phyloP scores from a whole-genome alignment of 2,797 vertebrate genomes.

The Pagetopsis macropterus region DNA sequence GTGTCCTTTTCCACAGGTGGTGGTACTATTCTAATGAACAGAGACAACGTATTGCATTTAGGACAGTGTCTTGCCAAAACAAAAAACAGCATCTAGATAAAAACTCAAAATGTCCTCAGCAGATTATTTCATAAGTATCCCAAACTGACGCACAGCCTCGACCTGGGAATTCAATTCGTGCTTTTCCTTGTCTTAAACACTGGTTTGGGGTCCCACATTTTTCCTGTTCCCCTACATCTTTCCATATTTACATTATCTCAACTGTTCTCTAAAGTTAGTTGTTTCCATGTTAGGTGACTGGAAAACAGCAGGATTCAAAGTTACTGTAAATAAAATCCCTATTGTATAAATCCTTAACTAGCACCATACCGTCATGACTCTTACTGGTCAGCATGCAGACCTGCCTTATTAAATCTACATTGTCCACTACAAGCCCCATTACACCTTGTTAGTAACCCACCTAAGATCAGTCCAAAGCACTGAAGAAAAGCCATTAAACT shows the following conservation, averaged over 20 bases:
- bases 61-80: constrained; percentile 4
- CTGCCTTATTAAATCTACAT: constrained; percentile 19
- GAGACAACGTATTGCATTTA: constrained; percentile 18
- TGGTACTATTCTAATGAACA: constrained; percentile 27
- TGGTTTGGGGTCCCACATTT: constrained; percentile 29
- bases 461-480: constrained; percentile 33
- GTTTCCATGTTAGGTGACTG: constrained; percentile 24
- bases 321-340: neutral
- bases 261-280: constrained; percentile 4
- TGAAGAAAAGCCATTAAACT: constrained; percentile 22
- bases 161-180: neutral
- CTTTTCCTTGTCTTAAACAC: neutral
- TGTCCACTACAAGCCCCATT: constrained; percentile 38
- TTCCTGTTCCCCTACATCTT: neutral
- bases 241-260: neutral
- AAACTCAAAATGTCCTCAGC: constrained; percentile 3
- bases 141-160: constrained; percentile 7
- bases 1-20: neutral
- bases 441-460: constrained; percentile 28
- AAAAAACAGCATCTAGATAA: neutral
- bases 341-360: constrained; percentile 33
- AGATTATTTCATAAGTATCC: neutral
- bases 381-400: constrained; percentile 48
- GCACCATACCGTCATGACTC: constrained; percentile 33
- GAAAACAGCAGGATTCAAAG: constrained; percentile 33